Evolutionary conservation across 2,797 vertebrate species (phyloP).

Genomic region (Brachymystax lenok): DNA sequence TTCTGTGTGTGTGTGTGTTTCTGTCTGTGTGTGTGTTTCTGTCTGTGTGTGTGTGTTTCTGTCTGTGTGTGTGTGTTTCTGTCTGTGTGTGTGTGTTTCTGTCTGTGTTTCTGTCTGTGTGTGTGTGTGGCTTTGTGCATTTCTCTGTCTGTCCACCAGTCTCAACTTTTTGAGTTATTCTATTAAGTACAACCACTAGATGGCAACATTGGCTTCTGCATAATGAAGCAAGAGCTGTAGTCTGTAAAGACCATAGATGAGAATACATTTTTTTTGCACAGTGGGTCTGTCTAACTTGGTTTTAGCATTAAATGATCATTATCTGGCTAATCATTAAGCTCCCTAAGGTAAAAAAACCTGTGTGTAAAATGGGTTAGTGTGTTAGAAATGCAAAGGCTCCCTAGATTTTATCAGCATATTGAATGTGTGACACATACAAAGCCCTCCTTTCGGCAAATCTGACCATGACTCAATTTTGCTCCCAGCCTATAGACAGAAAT

Average conservation of each 20-base stretch:
- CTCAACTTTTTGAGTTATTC: not conserved
- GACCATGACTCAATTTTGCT: too few species aligned
- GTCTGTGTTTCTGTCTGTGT: not conserved
- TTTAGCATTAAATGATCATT: not conserved
- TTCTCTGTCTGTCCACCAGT: not conserved
- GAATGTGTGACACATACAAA: too few species aligned
- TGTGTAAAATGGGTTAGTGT: not conserved
- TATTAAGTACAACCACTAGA: not conserved
- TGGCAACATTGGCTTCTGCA: not conserved
- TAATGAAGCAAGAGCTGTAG: not conserved
- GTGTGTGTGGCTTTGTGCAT: not conserved
- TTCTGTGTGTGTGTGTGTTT: too few species aligned
- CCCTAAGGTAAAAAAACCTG: not conserved
- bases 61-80: too few species aligned
- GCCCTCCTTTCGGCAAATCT: too few species aligned
- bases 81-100: not conserved
- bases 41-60: too few species aligned
- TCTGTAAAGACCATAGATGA: not conserved
- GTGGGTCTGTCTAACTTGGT: not conserved
- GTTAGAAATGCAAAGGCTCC: not conserved
- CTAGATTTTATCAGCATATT: too few species aligned
- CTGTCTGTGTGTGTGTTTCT: not conserved
- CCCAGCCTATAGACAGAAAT: too few species aligned
- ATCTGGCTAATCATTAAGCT: not conserved
- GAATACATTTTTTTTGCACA: not conserved